Base-by-base conservation (phyloP, 2,113 vertebrate genomes). In the Parus major region DNA sequence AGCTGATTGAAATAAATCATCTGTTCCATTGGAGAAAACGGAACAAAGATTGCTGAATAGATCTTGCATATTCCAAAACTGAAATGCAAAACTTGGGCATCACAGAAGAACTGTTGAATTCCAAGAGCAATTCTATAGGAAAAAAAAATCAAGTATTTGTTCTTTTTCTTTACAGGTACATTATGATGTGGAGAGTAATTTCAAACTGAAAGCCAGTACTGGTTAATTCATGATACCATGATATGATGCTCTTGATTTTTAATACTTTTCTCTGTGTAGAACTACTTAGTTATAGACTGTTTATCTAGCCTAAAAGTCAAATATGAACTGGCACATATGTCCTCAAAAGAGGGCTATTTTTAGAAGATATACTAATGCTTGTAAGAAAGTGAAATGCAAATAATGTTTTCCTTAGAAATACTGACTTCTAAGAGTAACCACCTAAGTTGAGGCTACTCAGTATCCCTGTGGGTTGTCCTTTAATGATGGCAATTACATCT, bases 141-240 rank as follows among this genome's bases (percentile, higher is more conserved):
- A 46, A 33, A 36, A 49, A 56, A 63, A 41, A 52, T 57, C 2
- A 44, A 47, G 4, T 10, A 10, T 33, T 82, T 42, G 24, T 7
- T 35, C 4, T 23, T 80, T 68, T 81, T 84, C 35, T 70, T 89
- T 73, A 70, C 47, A 82, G 24, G 21, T 27, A 29, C 11, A 16
- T 63, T 61, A 86, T 69, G 70, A 60, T 17, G 16, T 46, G 20
- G 15, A 87, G 13, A 57, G 16, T 16, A 68, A 76, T 36, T 76
- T 76, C 31, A 59, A 36, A 49, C 53, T 64, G 29, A 59, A 94
- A 89, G 75, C 5, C 20, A 5, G 4, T 47, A 55, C 9, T 46
- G 21, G 11, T 88, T 61, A 61, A n/a, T 61, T 49, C 35, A 35
- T 15, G 42, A 61, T n/a, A 79, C 1, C 0, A 0, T 23, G 35